phyloP scores from a whole-genome alignment of 2,797 vertebrate genomes.

The Phoebastria nigripes region DNA sequence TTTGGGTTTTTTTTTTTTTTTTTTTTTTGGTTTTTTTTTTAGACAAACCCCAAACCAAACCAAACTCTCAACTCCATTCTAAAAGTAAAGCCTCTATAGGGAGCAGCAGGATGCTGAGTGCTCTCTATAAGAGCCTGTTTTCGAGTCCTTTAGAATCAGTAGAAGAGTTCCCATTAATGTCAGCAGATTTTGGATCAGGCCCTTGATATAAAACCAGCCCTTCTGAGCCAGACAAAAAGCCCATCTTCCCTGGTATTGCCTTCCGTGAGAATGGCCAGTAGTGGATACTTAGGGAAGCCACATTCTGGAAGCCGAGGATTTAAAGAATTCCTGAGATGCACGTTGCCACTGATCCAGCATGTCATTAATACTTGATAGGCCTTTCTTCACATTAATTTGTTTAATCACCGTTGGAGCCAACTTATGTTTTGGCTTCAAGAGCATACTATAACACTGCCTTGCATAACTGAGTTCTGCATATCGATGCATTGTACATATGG shows the following conservation, averaged over 20 bases:
- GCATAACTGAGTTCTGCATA: neutral
- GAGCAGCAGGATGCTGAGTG: neutral
- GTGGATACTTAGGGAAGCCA: neutral
- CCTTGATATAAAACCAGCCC: neutral
- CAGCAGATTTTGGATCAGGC: neutral
- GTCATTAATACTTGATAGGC: neutral
- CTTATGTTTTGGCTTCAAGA: neutral
- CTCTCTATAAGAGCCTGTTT: neutral
- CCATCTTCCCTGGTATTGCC: neutral
- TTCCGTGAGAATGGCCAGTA: neutral
- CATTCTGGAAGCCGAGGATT: neutral
- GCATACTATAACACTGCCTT: neutral
- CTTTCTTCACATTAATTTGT: neutral
- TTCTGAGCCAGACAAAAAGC: neutral
- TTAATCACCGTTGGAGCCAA: neutral
- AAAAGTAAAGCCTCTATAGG: neutral
- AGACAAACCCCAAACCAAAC: too few relatives aligned
- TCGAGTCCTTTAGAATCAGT: neutral
- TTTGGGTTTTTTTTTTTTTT: neutral
- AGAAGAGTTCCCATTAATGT: neutral
- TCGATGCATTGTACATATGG: fast-evolving
- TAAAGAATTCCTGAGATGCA: neutral
- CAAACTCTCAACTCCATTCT: too few relatives aligned
- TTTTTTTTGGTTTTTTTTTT: neutral
- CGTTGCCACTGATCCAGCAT: neutral